Base-by-base conservation (phyloP, 2,797 vertebrate genomes). In the Gymnoscopelus braueri region DNA sequence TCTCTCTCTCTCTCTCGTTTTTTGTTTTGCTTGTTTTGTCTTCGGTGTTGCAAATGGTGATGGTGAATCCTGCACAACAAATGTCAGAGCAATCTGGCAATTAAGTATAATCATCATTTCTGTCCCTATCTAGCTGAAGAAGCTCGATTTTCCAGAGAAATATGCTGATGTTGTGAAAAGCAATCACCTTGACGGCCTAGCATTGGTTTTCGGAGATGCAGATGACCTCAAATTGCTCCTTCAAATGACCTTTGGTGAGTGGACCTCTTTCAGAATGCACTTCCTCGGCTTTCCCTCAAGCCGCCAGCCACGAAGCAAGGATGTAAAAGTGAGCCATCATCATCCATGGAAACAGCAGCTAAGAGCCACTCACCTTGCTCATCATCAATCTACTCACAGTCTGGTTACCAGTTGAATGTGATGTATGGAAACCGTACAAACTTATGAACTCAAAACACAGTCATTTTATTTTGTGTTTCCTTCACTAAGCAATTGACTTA, bases 201-300 rank as follows among this genome's bases (percentile, higher is more conserved):
- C 85, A 0, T 81, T 94, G 75, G 65, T 95, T 24, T 91, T 93
- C 55, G 91, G 90, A 12, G 75, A 93, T 60, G 69, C 32, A 15
- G 74, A 67, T 0, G 94, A 94, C 44, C 91, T 94, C 24, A 94
- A 91, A 71, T 11, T 81, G 0, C 90, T 93, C 6, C 58, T 94
- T 0, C 13, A 72, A 13, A 94, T 94, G 94, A 92, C 83, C 44
- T 90, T 91, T 0, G 93, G 94, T 1, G 91, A 95, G 68, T 96
- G 90, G 92, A 87, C 86, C 0, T 78, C 78, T 4, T 93, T 95
- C 72, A 82, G 80, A 62, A 83, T 86, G n/a, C 87, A 88, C 77
- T 94, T 94, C 71, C 80, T 92, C 48, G 87, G 86, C 52, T 75
- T 84, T 1, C 63, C 64, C 0, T 55, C 85, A 67, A 39, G 65